A percentile compares a stretch with the other conserved stretches of the same genome.
phyloP scores from a whole-genome alignment of 2,113 vertebrate genomes.

The Vulpes ferrilata region DNA sequence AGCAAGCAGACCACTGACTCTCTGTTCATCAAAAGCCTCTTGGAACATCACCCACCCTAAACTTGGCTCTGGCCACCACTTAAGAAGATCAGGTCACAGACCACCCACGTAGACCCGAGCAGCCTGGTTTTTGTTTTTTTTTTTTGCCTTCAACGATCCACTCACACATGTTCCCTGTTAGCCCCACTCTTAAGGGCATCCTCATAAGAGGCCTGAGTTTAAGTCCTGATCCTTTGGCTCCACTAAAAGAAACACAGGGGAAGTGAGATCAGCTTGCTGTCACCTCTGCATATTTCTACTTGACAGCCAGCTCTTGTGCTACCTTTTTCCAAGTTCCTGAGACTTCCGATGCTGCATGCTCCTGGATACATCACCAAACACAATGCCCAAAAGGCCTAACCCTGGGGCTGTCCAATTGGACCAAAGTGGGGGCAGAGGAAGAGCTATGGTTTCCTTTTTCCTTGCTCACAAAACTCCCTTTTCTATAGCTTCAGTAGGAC shows the following conservation, averaged over 20 bases:
- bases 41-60: neutral
- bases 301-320: neutral
- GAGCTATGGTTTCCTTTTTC: neutral
- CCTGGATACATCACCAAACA: neutral
- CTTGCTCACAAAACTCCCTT: neutral
- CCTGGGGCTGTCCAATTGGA: neutral
- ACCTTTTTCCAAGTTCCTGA: neutral
- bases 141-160: neutral
- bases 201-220: neutral
- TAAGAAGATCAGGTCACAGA: neutral
- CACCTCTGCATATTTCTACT: neutral
- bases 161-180: neutral
- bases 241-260: neutral
- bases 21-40: neutral
- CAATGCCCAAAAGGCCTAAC: neutral
- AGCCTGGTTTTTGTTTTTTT: neutral
- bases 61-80: neutral
- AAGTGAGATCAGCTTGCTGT: neutral
- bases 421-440: neutral
- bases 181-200: neutral
- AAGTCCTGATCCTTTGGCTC: neutral
- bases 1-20: neutral
- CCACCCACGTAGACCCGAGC: neutral
- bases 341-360: neutral
- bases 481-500: neutral